Evolutionary conservation across 2,113 vertebrate species (phyloP).

Genomic region (Heliornis fulica): DNA sequence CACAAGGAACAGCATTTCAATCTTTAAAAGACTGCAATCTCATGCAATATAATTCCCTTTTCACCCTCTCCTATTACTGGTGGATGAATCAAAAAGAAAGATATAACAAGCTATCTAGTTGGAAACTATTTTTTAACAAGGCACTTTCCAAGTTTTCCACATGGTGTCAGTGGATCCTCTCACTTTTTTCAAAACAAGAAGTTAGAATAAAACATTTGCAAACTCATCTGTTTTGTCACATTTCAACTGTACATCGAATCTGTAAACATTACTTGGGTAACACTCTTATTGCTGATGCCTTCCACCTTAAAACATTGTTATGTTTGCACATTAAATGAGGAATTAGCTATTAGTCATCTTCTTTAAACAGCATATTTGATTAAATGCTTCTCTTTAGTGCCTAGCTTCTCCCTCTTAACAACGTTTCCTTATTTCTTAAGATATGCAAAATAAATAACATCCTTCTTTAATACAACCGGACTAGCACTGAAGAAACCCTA

Average conservation of each 20-base stretch:
- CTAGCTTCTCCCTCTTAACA: neutral
- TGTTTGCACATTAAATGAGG: neutral
- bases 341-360: neutral
- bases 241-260: neutral
- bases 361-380: neutral
- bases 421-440: neutral
- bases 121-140: neutral
- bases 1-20: neutral
- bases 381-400: neutral
- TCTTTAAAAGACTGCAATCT: neutral
- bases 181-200: slow-evolving; percentile 1
- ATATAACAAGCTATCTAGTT: neutral
- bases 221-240: neutral
- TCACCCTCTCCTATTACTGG: neutral
- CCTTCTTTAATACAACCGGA: neutral
- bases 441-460: neutral
- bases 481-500: neutral
- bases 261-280: neutral
- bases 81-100: neutral
- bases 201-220: neutral
- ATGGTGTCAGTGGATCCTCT: slow-evolving; percentile 58
- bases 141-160: slow-evolving; percentile 59
- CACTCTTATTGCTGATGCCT: neutral
- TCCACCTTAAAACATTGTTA: neutral
- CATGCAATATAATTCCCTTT: neutral